phyloP scores from a whole-genome alignment of 2,888 invertebrate genomes.

The Gerris lacustris region DNA sequence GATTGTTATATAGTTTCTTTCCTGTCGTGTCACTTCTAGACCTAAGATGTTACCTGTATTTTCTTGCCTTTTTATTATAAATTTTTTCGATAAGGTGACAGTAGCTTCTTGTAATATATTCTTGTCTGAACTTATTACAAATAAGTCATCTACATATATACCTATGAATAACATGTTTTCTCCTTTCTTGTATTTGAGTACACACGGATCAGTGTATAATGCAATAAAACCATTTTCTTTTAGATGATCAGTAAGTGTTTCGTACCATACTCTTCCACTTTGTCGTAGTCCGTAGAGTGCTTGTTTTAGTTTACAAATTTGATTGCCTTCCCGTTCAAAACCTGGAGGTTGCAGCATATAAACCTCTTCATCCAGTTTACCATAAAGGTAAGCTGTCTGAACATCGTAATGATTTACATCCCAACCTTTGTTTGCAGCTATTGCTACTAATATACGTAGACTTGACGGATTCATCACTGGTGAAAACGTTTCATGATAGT shows the following conservation, averaged over 20 bases:
- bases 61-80: constrained; percentile 23
- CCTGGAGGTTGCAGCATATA: constrained; percentile 28
- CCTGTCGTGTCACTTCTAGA: background rate
- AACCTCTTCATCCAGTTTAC: constrained; percentile 26
- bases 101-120: constrained; percentile 13
- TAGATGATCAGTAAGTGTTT: background rate
- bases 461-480: constrained; percentile 30
- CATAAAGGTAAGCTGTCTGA: constrained; percentile 32
- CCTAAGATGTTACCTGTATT: constrained; percentile 12
- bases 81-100: constrained; percentile 20
- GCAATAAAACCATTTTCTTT: background rate
- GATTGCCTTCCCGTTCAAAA: constrained; percentile 19
- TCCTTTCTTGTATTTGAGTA: no score
- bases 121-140: background rate
- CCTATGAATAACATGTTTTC: no score
- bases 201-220: constrained; percentile 5
- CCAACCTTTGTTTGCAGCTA: constrained; percentile 19
- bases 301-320: constrained; percentile 26
- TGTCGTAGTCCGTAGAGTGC: constrained; percentile 28
- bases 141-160: constrained; percentile 27
- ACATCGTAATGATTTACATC: constrained; percentile 25
- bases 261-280: no score
- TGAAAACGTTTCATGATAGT: constrained; percentile 33
- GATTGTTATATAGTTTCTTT: background rate
- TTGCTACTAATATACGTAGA: constrained; percentile 24